Conservation (phyloP, 2,113 vertebrate species). For the Toxostoma redivivum region DNA sequence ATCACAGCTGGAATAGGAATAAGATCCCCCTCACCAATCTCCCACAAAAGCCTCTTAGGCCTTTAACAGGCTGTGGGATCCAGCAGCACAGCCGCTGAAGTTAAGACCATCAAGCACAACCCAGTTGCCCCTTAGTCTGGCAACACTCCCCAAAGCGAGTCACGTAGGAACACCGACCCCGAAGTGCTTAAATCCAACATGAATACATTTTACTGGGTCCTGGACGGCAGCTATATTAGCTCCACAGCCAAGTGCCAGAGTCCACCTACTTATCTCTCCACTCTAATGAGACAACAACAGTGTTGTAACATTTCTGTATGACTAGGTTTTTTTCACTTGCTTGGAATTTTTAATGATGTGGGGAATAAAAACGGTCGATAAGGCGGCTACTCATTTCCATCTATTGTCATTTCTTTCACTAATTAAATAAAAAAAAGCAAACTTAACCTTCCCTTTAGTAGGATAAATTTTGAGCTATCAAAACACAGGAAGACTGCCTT, state of each 20-base stretch:
- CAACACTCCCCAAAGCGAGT: not conserved
- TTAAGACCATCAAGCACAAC: not conserved
- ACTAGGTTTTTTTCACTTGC: not conserved
- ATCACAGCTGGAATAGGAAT: not conserved
- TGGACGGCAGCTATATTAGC: not conserved
- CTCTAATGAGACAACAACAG: not conserved
- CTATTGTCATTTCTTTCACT: not conserved
- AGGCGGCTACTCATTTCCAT: not conserved
- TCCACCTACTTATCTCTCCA: not conserved
- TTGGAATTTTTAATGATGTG: not conserved
- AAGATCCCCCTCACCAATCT: not conserved
- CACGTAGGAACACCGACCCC: not conserved
- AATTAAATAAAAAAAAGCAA: not conserved
- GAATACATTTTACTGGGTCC: not conserved
- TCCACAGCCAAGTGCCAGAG: not conserved
- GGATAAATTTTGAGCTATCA: not conserved
- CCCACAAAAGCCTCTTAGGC: not conserved
- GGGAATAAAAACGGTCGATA: not conserved
- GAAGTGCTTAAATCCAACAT: not conserved
- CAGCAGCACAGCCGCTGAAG: not conserved
- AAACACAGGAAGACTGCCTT: not conserved
- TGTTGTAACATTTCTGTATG: rapidly evolving
- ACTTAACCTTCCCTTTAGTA: not conserved
- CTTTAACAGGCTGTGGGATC: rapidly evolving
- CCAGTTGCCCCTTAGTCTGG: not conserved